Conservation (phyloP, 2,888 invertebrate genomes). For the Macaria notata region DNA sequence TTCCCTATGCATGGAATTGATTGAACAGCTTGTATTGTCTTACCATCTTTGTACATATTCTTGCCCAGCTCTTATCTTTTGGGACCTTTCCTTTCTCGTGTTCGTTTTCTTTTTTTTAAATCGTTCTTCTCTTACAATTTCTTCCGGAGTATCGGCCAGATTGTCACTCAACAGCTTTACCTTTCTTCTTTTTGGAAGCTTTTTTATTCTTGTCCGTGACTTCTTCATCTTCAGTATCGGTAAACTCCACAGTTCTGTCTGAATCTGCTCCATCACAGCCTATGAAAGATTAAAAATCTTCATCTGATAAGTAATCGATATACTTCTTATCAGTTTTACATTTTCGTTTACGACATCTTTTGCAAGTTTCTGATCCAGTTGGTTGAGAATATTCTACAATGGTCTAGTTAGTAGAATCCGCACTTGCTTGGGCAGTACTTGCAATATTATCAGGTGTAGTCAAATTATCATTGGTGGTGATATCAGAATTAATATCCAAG, state of each 20-base stretch:
- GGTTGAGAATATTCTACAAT: too few relatives aligned
- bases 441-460: too few relatives aligned
- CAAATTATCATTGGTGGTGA: too few relatives aligned
- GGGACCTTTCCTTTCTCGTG: conserved; percentile 12
- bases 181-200: conserved; percentile 4
- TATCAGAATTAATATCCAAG: too few relatives aligned
- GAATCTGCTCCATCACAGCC: neutral
- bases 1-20: conserved; percentile 23
- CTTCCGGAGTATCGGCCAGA: neutral
- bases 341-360: conserved; percentile 6
- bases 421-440: too few relatives aligned
- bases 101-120: conserved; percentile 20
- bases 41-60: conserved; percentile 10
- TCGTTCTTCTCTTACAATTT: conserved; percentile 15
- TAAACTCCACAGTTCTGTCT: neutral
- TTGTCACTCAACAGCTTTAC: neutral
- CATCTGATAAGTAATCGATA: conserved; percentile 5
- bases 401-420: too few relatives aligned
- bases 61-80: conserved; percentile 3
- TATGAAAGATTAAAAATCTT: conserved; percentile 8
- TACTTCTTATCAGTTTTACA: conserved; percentile 8
- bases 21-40: conserved; percentile 1
- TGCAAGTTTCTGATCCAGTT: too few relatives aligned
- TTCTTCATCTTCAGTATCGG: neutral
- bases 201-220: conserved; percentile 1